These are phyloP conservation scores for Anguilla marmorata DNA, from an alignment of 2,797 vertebrate genomes.

Conservation along the genomic window DNA sequence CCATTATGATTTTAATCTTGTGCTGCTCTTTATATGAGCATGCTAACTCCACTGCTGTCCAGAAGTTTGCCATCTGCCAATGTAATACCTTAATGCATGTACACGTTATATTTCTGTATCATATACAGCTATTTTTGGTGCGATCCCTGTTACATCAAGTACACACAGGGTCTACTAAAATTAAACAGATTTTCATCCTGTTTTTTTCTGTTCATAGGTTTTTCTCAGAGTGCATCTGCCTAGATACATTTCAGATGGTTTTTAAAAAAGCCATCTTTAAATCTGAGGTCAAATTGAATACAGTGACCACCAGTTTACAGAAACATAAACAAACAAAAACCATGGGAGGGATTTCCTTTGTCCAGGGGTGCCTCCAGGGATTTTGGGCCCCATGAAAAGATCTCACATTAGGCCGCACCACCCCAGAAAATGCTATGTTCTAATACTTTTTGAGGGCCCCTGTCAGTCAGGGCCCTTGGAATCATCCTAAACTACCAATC, in stretches of 20 bases:
- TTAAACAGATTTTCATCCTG: background rate
- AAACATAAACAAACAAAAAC: background rate
- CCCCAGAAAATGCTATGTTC: too few relatives aligned
- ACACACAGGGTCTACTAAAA: background rate
- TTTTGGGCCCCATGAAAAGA: too few relatives aligned
- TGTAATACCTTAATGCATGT: background rate
- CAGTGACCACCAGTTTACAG: background rate
- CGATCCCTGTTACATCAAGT: background rate
- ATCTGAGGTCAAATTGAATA: background rate
- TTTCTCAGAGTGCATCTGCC: background rate
- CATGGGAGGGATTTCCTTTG: background rate
- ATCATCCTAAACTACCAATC: too few relatives aligned
- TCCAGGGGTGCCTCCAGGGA: background rate
- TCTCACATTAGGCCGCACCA: background rate
- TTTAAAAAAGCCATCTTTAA: background rate
- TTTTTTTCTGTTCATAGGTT: background rate
- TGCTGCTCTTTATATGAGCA: background rate
- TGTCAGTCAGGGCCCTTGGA: too few relatives aligned
- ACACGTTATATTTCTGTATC: background rate
- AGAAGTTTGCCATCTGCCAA: background rate
- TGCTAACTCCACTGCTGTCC: background rate
- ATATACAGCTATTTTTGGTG: slow-evolving; percentile 6
- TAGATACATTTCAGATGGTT: background rate
- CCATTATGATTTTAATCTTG: background rate
- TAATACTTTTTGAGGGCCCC: too few relatives aligned